Evolutionary conservation across 1,140 invertebrate species (phyloP).

Genomic region (Idris sp.): DNA sequence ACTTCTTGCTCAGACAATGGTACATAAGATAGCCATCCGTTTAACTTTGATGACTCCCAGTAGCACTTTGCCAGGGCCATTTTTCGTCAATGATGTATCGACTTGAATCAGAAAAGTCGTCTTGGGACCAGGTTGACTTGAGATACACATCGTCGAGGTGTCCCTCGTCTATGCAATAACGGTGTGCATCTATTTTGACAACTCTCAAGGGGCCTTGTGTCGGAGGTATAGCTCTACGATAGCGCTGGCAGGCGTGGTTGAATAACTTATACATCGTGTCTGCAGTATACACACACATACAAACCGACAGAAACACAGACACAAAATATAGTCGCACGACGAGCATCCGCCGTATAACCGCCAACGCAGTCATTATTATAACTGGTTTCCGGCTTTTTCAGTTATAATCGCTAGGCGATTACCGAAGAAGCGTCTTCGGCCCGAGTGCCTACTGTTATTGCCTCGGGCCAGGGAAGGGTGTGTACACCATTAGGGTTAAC

Average conservation of each 20-base stretch:
- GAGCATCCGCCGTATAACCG: slow-evolving; percentile 53
- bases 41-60: slow-evolving; percentile 37
- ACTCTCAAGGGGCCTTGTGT: slow-evolving; percentile 41
- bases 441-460: slow-evolving; percentile 76
- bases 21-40: slow-evolving; percentile 9
- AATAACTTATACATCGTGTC: slow-evolving; percentile 29
- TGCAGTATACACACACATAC: too few species aligned
- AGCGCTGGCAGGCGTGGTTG: slow-evolving; percentile 43
- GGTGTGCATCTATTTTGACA: slow-evolving; percentile 50
- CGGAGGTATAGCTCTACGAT: slow-evolving; percentile 24
- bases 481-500: slow-evolving; percentile 67
- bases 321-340: slow-evolving; percentile 47
- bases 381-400: slow-evolving; percentile 78
- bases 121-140: slow-evolving; percentile 53
- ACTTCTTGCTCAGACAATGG: slow-evolving; percentile 15
- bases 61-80: slow-evolving; percentile 61
- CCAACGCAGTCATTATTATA: slow-evolving; percentile 67
- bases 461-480: slow-evolving; percentile 66
- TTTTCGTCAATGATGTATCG: slow-evolving; percentile 62
- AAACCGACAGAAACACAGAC: too few species aligned
- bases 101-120: slow-evolving; percentile 50
- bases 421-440: slow-evolving; percentile 75
- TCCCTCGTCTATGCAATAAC: slow-evolving; percentile 33
- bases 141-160: slow-evolving; percentile 66
- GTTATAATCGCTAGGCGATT: slow-evolving; percentile 76